Evolutionary conservation across 2,888 invertebrate species (phyloP).

Genomic region (Idaea aversata): DNA sequence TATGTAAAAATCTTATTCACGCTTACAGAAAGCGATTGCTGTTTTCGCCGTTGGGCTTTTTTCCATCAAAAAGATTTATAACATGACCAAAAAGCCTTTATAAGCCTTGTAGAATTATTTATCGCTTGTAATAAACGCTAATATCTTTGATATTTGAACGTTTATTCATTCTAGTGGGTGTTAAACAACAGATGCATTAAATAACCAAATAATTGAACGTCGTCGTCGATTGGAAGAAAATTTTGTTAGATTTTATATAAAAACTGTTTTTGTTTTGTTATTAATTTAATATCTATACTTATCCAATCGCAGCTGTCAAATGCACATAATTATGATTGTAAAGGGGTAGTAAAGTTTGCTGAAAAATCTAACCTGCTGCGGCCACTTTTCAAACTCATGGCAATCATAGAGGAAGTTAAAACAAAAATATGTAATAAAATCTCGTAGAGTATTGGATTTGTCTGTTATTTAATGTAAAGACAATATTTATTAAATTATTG

Average conservation of each 20-base stretch:
- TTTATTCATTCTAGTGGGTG: constrained; percentile 25
- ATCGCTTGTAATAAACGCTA: constrained; percentile 34
- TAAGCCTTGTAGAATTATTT: constrained; percentile 35
- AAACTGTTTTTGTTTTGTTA: neutral
- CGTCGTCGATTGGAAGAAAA: neutral
- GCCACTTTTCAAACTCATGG: too few species aligned
- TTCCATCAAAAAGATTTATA: constrained; percentile 34
- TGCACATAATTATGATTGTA: too few species aligned
- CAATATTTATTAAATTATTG: too few species aligned
- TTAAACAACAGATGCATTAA: constrained; percentile 3
- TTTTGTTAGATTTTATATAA: neutral
- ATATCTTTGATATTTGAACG: constrained; percentile 32
- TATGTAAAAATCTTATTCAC: neutral
- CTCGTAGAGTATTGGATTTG: too few species aligned
- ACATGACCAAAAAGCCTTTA: constrained; percentile 32
- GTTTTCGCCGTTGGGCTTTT: constrained; percentile 15
- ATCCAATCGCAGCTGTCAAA: too few species aligned
- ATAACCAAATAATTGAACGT: neutral
- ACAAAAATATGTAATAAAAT: too few species aligned
- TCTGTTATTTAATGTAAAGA: too few species aligned
- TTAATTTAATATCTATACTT: neutral
- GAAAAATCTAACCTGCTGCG: too few species aligned
- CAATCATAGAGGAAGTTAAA: too few species aligned
- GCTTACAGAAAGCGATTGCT: neutral
- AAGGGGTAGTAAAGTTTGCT: too few species aligned